phyloP scores from a whole-genome alignment of 2,113 vertebrate genomes.

The Phalacrocorax brasilianus region DNA sequence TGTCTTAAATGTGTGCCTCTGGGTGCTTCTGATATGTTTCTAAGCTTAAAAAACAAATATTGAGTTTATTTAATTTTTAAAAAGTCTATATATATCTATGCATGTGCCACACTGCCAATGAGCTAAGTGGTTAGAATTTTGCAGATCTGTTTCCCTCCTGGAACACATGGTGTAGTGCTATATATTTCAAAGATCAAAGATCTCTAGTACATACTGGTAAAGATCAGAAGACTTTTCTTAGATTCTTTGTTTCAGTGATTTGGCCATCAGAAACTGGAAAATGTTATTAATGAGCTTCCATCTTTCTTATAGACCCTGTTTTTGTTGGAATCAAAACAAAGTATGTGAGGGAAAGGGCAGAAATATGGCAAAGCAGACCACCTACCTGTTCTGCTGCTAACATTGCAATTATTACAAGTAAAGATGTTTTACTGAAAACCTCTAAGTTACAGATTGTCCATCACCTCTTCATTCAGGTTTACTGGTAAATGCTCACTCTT shows the following conservation, averaged over 20 bases:
- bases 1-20: neutral
- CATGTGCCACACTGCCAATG: neutral
- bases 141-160: neutral
- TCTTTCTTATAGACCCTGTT: neutral
- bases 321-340: conserved; percentile 8
- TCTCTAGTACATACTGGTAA: neutral
- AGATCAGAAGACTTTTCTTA: conserved; percentile 8
- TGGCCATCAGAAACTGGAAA: conserved; percentile 1
- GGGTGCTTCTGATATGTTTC: neutral
- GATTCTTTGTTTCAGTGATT: neutral
- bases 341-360: neutral
- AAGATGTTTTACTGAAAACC: neutral
- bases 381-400: neutral
- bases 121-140: neutral
- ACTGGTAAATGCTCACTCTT: neutral
- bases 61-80: neutral
- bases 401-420: neutral
- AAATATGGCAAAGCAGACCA: conserved; percentile 22
- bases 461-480: neutral
- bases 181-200: neutral
- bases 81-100: neutral
- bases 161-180: neutral
- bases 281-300: neutral
- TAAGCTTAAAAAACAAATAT: neutral
- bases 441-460: neutral